Base-by-base conservation (phyloP, 2,113 vertebrate genomes). In the Etheostoma cragini region DNA sequence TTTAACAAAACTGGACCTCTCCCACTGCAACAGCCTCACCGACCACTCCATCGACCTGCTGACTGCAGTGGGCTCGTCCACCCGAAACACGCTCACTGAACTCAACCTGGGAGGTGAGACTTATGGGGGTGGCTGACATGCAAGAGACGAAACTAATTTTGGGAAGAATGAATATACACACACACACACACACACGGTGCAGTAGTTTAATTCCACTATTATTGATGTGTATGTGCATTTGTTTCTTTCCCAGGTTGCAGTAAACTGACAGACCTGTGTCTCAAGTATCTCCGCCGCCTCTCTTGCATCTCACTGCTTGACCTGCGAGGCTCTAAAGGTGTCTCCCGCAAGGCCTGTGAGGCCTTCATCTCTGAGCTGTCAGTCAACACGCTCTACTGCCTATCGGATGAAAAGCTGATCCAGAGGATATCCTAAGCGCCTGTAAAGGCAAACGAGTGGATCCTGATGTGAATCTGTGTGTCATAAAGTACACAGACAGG, bases 321-420 rank as follows among this genome's bases (percentile, higher is more conserved):
- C 93, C 96, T 99, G 87, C 97, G 97, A 83, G 96, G 95, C 82
- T 99, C 97, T 93, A 97, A 97, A 95, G 96, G 97, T 45, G 97
- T 99, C 83, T 96, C 97, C 67, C 96, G 97, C 68, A 96, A 97
- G 92, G 98, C 97, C 85, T 99, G 98, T 5, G 97, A 99, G 96
- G 96, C 96, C 86, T 98, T 99, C 93, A 98, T 99, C 94, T 97
- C 97, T 19, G 97, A 99, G 94, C 95, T 99, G 92, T 98, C 97
- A 15, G 97, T 98, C 94, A 98, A 97, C 93, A 96, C 96, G 82
- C 97, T 99, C 92, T 99, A 98, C 95, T 99, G 97, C 96, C 96
- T 99, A 85, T 98, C 97, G 5, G 98, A 99, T n/a, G 98, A 99
- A 94, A 99, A 98, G 93, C 96, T 99, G 91, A 98, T 99, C 91